Conservation (phyloP, 2,797 vertebrate genomes). For the Masticophis lateralis region DNA sequence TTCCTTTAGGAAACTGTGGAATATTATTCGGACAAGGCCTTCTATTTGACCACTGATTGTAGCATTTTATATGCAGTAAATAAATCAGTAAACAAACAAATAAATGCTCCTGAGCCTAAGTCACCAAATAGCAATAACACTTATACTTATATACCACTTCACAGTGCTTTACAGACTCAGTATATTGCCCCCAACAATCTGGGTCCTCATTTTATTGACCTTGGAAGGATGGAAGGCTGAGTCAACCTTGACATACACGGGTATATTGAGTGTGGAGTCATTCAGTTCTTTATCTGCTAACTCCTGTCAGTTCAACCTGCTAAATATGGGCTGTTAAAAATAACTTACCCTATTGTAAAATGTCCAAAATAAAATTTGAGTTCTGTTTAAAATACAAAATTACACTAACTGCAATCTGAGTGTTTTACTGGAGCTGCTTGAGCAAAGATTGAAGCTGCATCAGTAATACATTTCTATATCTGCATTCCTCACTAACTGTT, state of each 20-base stretch:
- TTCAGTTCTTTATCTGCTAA: background rate
- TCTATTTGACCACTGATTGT: background rate
- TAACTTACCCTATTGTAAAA: slow-evolving; percentile 44
- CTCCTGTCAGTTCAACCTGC: slow-evolving; percentile 5
- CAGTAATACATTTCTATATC: slow-evolving; percentile 13
- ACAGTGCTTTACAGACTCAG: no score
- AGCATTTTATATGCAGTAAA: background rate
- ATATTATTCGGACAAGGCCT: background rate
- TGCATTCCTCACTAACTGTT: slow-evolving; percentile 33
- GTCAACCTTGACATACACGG: background rate
- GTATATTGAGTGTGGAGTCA: background rate
- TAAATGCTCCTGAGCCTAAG: background rate
- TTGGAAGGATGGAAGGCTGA: no score
- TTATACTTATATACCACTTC: no score
- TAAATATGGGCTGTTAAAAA: slow-evolving; percentile 41
- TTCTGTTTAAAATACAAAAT: slow-evolving; percentile 21
- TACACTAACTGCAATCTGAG: slow-evolving; percentile 2
- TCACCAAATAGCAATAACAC: background rate
- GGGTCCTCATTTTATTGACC: no score
- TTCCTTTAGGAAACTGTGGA: background rate
- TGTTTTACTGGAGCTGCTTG: background rate
- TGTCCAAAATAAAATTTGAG: slow-evolving; percentile 29
- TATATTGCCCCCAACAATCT: no score
- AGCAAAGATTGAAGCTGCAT: slow-evolving; percentile 22
- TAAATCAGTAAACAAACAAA: background rate